A percentile compares a stretch with the other conserved stretches of the same genome.
phyloP scores from a whole-genome alignment of 2,113 vertebrate genomes.

The Bos taurus region ARS-UCD2.0 NC_037335.1:57193001-57193500 shows the following conservation, averaged over 20 bases:
- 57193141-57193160: background rate
- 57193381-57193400: slow-evolving; percentile 11
- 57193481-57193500: slow-evolving; percentile 27
- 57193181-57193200: background rate
- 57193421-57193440: slow-evolving; percentile 54
- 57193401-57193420: slow-evolving; percentile 13
- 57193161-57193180: background rate
- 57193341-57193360: slow-evolving; percentile 37
- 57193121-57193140: background rate
- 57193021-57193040: background rate
- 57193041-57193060: background rate
- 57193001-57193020: slow-evolving; percentile 12
- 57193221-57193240: slow-evolving; percentile 17
- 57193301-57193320: slow-evolving; percentile 40
- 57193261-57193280: slow-evolving; percentile 45
- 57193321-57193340: slow-evolving; percentile 23
- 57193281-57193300: slow-evolving; percentile 24
- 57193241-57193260: slow-evolving; percentile 7
- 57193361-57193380: slow-evolving; percentile 42
- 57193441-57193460: slow-evolving; percentile 51
- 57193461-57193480: slow-evolving; percentile 46
- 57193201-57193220: background rate
- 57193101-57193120: background rate
- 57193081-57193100: background rate
- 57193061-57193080: background rate